phyloP scores from a whole-genome alignment of 2,888 invertebrate species.

The Pollenia griseotomentosa region DNA sequence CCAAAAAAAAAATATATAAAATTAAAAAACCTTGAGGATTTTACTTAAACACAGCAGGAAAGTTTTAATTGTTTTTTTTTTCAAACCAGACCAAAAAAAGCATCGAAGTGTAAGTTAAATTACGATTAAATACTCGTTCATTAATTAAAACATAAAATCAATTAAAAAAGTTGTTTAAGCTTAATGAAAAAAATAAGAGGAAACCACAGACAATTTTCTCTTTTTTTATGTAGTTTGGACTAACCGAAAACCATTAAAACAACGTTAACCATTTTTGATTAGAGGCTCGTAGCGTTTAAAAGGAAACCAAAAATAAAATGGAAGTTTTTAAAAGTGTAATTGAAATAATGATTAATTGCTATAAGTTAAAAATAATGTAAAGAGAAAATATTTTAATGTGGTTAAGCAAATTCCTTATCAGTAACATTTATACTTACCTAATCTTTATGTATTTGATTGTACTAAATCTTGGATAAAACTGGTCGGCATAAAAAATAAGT shows the following conservation, averaged over 20 bases:
- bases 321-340: neutral
- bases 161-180: conserved; percentile 54
- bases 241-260: neutral
- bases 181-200: neutral
- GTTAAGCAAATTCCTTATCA: no score
- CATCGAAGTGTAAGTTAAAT: neutral
- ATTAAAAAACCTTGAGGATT: conserved; percentile 42
- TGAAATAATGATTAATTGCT: conserved; percentile 25
- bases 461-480: no score
- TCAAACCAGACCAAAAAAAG: neutral
- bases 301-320: neutral
- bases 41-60: neutral
- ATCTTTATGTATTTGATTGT: no score
- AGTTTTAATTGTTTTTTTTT: neutral
- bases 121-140: conserved; percentile 35
- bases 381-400: no score
- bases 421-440: no score
- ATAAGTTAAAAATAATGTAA: neutral
- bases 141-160: conserved; percentile 68
- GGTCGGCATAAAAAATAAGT: no score
- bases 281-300: neutral
- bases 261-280: conserved; percentile 13
- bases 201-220: conserved; percentile 35
- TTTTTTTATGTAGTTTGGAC: neutral
- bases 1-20: neutral